phyloP scores from a whole-genome alignment of 2,888 invertebrate species.

The Tricholauxania praeusta region DNA sequence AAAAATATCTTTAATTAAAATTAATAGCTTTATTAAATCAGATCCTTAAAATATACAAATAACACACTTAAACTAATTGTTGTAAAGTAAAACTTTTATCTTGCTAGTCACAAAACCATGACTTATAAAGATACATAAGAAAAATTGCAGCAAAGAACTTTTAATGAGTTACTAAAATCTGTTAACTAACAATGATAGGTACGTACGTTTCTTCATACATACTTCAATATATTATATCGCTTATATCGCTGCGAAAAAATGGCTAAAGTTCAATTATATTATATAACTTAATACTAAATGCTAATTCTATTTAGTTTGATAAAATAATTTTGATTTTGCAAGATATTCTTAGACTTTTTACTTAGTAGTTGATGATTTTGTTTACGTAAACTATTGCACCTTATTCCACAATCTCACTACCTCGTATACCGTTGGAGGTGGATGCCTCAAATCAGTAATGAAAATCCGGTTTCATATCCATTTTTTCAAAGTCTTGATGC shows the following conservation, averaged over 20 bases:
- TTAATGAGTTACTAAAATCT: neutral
- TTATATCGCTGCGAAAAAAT: too few species aligned
- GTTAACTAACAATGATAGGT: slow-evolving; percentile 29
- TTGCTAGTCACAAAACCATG: slow-evolving; percentile 18
- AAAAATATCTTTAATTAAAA: neutral
- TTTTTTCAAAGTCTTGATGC: slow-evolving; percentile 60
- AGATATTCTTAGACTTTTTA: neutral
- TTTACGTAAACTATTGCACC: slow-evolving; percentile 25
- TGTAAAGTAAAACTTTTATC: slow-evolving; percentile 8
- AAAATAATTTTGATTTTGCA: slow-evolving; percentile 22
- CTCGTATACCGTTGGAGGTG: slow-evolving; percentile 2
- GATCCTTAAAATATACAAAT: slow-evolving; percentile 4
- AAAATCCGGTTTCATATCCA: slow-evolving; percentile 52
- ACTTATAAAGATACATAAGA: neutral
- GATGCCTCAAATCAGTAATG: slow-evolving; percentile 14
- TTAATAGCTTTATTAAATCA: slow-evolving; percentile 3
- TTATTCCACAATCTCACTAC: neutral
- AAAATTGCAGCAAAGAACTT: neutral
- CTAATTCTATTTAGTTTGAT: slow-evolving; percentile 10
- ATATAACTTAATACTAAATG: slow-evolving; percentile 6
- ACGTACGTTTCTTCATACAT: slow-evolving; percentile 28
- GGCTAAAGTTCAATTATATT: too few species aligned
- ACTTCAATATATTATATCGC: neutral
- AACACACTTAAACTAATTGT: slow-evolving; percentile 16
- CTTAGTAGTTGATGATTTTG: neutral